phyloP scores from a whole-genome alignment of 2,797 vertebrate genomes.

The Microcaecilia unicolor region DNA sequence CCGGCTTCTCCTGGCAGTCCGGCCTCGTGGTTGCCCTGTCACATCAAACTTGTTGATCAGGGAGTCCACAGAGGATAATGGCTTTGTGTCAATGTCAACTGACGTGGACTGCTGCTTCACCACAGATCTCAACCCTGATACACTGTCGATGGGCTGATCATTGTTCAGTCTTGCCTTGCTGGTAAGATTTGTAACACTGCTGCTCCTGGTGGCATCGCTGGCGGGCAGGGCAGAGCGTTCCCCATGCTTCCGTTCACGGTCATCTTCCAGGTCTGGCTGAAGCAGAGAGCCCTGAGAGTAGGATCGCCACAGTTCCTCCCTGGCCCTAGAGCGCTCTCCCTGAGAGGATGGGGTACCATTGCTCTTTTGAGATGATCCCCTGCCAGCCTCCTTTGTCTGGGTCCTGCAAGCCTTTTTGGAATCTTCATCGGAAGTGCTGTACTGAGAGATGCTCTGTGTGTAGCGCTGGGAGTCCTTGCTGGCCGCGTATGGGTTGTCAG shows the following conservation, averaged over 20 bases:
- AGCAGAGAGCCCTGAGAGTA: slow-evolving; percentile 77
- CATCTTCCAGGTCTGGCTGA: fast-evolving
- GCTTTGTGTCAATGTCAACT: slow-evolving; percentile 64
- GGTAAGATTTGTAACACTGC: slow-evolving; percentile 4
- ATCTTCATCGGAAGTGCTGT: slow-evolving; percentile 47
- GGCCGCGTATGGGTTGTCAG: slow-evolving; percentile 32
- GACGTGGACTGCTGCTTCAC: slow-evolving; percentile 21
- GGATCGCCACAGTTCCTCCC: slow-evolving; percentile 60
- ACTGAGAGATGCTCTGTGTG: background rate
- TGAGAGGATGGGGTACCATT: background rate
- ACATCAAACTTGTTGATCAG: slow-evolving; percentile 71
- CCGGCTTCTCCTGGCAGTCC: slow-evolving; percentile 27
- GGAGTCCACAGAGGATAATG: slow-evolving; percentile 65
- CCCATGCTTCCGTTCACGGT: background rate
- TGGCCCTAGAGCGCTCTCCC: background rate
- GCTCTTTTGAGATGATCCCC: slow-evolving; percentile 4
- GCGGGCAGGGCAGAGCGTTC: background rate
- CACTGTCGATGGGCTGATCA: slow-evolving; percentile 9
- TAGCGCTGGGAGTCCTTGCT: background rate
- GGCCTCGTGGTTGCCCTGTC: slow-evolving; percentile 39
- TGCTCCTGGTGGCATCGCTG: background rate
- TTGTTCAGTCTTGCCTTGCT: background rate
- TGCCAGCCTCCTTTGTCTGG: background rate
- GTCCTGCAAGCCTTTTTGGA: background rate
- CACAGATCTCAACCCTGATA: slow-evolving; percentile 11